Conservation (phyloP, 2,113 vertebrate genomes). For the Salvelinus alpinus region DNA sequence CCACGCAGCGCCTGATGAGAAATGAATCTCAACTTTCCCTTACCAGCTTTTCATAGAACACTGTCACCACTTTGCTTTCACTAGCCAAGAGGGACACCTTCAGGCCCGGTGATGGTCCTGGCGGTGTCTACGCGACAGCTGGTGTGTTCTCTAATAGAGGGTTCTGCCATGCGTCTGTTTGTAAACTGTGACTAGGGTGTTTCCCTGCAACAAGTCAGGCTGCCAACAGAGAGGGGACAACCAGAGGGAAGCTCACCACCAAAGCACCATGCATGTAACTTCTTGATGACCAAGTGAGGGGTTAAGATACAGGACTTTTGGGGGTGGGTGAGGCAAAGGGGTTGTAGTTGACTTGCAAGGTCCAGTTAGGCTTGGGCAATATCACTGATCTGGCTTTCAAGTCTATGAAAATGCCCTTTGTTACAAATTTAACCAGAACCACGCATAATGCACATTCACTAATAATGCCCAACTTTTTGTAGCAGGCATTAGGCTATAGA, state of each 20-base stretch:
- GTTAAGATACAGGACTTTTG: not conserved
- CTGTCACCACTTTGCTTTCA: too few species aligned
- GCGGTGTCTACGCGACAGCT: not conserved
- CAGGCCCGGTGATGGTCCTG: too few species aligned
- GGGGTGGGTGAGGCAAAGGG: not conserved
- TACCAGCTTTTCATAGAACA: not conserved
- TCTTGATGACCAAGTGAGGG: not conserved
- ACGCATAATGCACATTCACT: too few species aligned
- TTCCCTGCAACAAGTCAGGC: not conserved
- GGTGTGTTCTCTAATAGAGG: not conserved
- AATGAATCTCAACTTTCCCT: too few species aligned
- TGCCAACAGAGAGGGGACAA: not conserved
- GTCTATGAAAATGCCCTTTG: too few species aligned
- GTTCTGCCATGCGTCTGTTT: not conserved
- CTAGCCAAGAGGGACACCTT: too few species aligned
- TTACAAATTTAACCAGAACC: too few species aligned
- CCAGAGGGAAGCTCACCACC: not conserved
- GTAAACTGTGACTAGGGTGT: conserved; percentile 9
- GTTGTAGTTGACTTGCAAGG: not conserved
- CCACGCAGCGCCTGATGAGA: too few species aligned
- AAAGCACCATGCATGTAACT: too few species aligned
- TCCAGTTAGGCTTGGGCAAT: not conserved
- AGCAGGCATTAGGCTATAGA: too few species aligned
- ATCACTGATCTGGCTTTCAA: too few species aligned
- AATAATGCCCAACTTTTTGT: too few species aligned